These are phyloP conservation scores for Erythrocebus patas DNA, from an alignment of 2,113 vertebrate genomes.

Conservation along the genomic window DNA sequence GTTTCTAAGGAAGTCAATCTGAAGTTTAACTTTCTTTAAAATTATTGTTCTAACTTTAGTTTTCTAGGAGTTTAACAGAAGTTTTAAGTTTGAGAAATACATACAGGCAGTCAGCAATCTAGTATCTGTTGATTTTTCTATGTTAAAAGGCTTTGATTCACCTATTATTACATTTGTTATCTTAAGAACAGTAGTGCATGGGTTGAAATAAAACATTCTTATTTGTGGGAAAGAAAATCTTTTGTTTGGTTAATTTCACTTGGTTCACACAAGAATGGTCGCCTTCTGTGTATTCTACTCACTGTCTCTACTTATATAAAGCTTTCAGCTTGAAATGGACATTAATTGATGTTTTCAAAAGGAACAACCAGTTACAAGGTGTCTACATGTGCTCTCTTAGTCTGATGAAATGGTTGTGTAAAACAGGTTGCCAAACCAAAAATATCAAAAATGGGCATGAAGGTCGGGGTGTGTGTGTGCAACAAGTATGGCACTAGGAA, in stretches of 20 bases:
- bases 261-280: conserved; percentile 1
- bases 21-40: conserved; percentile 42
- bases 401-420: background rate
- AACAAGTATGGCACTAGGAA: no score
- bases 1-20: conserved; percentile 17
- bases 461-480: no score
- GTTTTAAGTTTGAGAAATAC: background rate
- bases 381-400: background rate
- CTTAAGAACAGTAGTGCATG: conserved; percentile 1
- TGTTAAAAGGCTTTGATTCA: background rate
- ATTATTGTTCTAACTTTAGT: conserved; percentile 28
- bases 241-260: background rate
- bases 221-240: background rate
- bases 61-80: background rate
- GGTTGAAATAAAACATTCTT: conserved; percentile 1
- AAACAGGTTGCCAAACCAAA: background rate
- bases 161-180: background rate
- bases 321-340: background rate
- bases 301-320: background rate
- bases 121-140: conserved; percentile 27
- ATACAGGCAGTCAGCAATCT: background rate
- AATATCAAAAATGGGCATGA: background rate
- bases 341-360: background rate
- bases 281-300: background rate
- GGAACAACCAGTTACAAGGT: background rate